phyloP scores from a whole-genome alignment of 2,797 vertebrate genomes.

The Enteromius paludinosus region DNA sequence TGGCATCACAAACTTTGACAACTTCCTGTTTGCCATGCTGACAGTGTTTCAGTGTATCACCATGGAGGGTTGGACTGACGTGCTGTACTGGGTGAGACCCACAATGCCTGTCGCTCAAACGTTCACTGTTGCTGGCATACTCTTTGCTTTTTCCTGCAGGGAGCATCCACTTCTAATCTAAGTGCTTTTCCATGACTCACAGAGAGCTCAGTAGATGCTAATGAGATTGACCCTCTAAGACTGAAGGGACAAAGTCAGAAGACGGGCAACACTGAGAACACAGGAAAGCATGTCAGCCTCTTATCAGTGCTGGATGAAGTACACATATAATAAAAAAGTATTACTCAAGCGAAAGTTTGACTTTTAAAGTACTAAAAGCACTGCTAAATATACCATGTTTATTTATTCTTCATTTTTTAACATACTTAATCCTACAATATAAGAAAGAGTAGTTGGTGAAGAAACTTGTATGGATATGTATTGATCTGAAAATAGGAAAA shows the following conservation, averaged over 20 bases:
- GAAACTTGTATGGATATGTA: background rate
- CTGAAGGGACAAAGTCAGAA: slow-evolving; percentile 13
- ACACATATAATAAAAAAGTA: background rate
- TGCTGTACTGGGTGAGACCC: slow-evolving; percentile 95
- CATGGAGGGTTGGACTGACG: slow-evolving; percentile 99
- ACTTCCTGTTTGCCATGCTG: slow-evolving; percentile 97
- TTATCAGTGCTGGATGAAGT: no score
- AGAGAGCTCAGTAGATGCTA: slow-evolving; percentile 7
- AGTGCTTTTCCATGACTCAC: background rate
- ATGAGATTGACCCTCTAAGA: slow-evolving; percentile 22
- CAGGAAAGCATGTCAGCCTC: background rate
- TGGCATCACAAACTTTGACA: slow-evolving; percentile 99
- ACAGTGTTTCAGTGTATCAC: slow-evolving; percentile 99
- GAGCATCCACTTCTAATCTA: background rate
- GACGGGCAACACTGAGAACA: background rate
- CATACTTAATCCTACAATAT: background rate
- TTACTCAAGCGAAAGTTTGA: background rate
- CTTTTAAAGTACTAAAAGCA: background rate
- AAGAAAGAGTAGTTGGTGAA: background rate
- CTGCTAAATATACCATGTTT: background rate
- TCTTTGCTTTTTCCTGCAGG: background rate
- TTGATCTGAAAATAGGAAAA: background rate
- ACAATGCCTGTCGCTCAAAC: background rate
- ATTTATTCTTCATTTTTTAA: background rate
- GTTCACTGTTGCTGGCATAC: background rate